Percentiles rank a stretch among this genome's conserved stretches.
Conservation (phyloP, 2,113 vertebrate species). For the Sminthopsis crassicaudata region DNA sequence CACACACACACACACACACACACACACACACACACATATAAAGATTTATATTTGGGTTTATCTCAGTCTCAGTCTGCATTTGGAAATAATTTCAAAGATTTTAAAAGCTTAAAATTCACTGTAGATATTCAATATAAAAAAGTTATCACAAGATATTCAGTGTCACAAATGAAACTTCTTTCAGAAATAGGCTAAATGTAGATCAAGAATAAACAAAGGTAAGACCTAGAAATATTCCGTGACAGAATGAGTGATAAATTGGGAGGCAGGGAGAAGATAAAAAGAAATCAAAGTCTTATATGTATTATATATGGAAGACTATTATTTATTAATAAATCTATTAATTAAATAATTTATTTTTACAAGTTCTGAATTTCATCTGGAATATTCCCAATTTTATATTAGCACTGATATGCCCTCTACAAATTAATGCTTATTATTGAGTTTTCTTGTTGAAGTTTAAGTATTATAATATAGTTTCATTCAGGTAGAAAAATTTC, state of each 20-base stretch:
- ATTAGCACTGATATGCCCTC: fast-evolving
- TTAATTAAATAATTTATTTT: too few relatives aligned
- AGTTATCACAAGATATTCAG: not conserved
- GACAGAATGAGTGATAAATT: not conserved
- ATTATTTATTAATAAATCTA: too few relatives aligned
- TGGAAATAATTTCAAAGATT: not conserved
- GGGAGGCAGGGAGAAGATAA: not conserved
- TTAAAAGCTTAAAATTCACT: not conserved
- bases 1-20: too few relatives aligned
- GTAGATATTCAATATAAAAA: not conserved
- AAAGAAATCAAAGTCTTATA: fast-evolving
- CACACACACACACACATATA: too few relatives aligned
- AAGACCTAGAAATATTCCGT: not conserved
- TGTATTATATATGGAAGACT: not conserved
- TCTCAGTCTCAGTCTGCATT: not conserved
- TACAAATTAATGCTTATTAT: not conserved
- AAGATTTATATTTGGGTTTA: not conserved
- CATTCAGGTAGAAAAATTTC: not conserved
- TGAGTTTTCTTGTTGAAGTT: not conserved
- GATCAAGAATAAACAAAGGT: too few relatives aligned
- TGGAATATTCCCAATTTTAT: not conserved
- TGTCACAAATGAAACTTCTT: not conserved
- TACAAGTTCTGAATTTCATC: fast-evolving
- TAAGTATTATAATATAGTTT: too few relatives aligned
- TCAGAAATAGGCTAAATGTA: not conserved